Base-by-base conservation (phyloP, 2,113 vertebrate species). In the Ceratotherium simum region DNA sequence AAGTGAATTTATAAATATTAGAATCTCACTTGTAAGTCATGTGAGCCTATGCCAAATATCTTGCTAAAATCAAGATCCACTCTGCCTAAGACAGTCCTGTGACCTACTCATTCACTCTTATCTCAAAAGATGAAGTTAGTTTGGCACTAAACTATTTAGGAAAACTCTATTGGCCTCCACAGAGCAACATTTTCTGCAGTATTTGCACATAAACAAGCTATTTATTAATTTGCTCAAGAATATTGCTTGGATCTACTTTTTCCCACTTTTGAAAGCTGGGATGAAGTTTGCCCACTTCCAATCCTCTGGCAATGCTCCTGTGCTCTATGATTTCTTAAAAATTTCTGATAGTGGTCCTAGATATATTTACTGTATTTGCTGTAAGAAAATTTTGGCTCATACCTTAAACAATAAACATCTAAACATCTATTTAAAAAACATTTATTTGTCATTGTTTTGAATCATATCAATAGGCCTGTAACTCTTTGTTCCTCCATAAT, bases 351-450 rank as follows among this genome's bases (percentile, higher is more conserved):
- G 36, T 70, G 17, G 8, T 56, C 60, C 36, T 72, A 56, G 21
- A 64, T 7, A 56, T 11, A 78, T 65, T 81, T 92, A 67, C 18
- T 84, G 48, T 92, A 86, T 91, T 90, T 76, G n/a, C 25, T 81
- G 11, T 23, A 64, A 93, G 78, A 96, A 70, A 80, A 96, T 76
- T 91, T 83, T 86, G 39, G n/a, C 31, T 83, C 31, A 54, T 62
- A 31, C 36, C 6, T 95, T 91, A 80, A 89, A 73, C 69, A 73
- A 72, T 8, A 9, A 92, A 76, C 23, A 72, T 85, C 69, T 72
- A 72, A 62, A 70, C 7, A n/a, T 60, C 67, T 83, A 42, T 81
- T 76, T 70, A 67, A 36, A 81, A 60, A 76, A 64, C 13, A 58
- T 10, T 72, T 70, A 36, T 46, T 67, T 42, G 31, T 56, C 42